These are phyloP conservation scores for Ellobius talpinus DNA, from an alignment of 2,113 vertebrate species.

Conservation along the genomic window DNA sequence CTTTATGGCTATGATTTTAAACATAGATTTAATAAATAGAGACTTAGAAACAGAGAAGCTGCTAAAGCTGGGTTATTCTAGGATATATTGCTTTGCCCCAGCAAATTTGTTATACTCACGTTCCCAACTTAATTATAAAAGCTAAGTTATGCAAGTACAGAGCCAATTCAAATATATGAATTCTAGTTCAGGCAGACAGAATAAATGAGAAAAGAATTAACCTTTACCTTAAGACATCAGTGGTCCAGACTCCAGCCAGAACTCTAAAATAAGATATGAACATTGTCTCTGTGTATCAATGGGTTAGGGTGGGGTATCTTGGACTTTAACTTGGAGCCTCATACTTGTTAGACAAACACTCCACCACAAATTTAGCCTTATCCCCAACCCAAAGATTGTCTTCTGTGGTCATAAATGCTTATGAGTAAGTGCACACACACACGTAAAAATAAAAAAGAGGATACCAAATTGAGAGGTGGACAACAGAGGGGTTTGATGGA, in stretches of 20 bases:
- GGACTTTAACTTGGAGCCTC: background rate
- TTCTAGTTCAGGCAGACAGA: background rate
- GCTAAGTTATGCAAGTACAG: conserved; percentile 5
- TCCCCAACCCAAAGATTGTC: background rate
- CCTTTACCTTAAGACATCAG: conserved; percentile 12
- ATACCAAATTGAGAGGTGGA: background rate
- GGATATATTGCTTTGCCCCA: background rate
- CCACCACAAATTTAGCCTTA: background rate
- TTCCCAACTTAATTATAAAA: conserved; percentile 27
- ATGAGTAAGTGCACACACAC: background rate
- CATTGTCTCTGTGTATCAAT: too few species aligned
- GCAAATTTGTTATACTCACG: background rate
- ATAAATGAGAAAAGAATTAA: background rate
- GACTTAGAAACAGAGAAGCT: background rate
- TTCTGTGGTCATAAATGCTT: background rate
- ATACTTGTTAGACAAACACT: background rate
- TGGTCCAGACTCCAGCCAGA: background rate
- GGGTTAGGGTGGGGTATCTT: background rate
- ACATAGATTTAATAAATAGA: conserved; percentile 27
- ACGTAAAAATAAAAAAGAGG: background rate
- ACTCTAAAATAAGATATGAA: background rate
- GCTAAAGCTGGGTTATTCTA: background rate
- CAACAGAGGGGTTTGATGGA: background rate
- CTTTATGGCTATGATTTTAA: background rate
- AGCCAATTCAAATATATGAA: background rate